These are phyloP conservation scores for Dendroctonus ponderosae DNA, from an alignment of 1,140 invertebrate genomes.

Conservation along the genomic window DNA sequence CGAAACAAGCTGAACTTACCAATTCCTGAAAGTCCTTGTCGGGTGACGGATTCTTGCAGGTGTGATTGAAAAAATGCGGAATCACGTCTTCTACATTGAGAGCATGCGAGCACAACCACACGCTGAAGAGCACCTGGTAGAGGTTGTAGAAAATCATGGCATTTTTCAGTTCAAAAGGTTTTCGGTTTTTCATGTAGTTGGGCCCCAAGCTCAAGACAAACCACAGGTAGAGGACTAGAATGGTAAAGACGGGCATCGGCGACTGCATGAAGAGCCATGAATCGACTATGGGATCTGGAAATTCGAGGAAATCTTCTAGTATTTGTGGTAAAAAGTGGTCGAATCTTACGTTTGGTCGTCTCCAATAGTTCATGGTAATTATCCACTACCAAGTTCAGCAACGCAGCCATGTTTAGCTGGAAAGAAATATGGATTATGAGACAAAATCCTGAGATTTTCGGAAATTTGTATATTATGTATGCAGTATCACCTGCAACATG, in stretches of 20 bases:
- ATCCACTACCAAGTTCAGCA: conserved; percentile 54
- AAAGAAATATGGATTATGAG: conserved; percentile 19
- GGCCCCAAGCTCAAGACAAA: conserved; percentile 72
- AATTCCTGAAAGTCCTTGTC: conserved; percentile 39
- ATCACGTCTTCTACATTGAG: conserved; percentile 42
- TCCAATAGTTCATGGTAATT: conserved; percentile 59
- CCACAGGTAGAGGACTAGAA: conserved; percentile 62
- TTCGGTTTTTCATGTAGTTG: conserved; percentile 64
- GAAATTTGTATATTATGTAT: not conserved
- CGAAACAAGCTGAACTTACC: conserved; percentile 25
- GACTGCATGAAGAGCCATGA: conserved; percentile 73
- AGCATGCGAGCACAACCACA: conserved; percentile 46
- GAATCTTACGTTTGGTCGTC: conserved; percentile 52
- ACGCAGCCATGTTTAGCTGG: conserved; percentile 50
- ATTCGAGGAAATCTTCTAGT: not conserved
- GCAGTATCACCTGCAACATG: not conserved
- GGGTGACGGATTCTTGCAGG: conserved; percentile 38
- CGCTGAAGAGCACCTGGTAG: conserved; percentile 61
- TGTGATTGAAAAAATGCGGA: conserved; percentile 42
- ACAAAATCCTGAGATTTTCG: not conserved
- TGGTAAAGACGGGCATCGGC: conserved; percentile 63
- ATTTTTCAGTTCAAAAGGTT: conserved; percentile 64
- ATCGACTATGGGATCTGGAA: conserved; percentile 54
- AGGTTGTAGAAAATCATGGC: conserved; percentile 69
- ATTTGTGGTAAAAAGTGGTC: not conserved